Evolutionary conservation across 2,113 vertebrate genomes (phyloP).

Genomic region (Seriola rivoliana): DNA sequence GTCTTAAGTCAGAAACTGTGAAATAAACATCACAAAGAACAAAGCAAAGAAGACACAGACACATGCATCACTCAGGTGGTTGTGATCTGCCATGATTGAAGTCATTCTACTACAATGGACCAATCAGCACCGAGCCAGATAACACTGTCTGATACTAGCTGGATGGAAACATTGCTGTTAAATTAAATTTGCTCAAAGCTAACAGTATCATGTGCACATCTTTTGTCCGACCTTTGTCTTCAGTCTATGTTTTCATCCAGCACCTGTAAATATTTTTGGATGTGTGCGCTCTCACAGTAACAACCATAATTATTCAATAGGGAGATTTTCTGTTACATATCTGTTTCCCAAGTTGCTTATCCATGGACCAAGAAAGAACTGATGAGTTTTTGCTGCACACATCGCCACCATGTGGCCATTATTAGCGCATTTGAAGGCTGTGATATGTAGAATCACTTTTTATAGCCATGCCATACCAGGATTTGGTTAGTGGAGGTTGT

Average conservation of each 20-base stretch:
- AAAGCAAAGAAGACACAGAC: neutral
- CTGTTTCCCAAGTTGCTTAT: neutral
- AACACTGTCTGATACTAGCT: neutral
- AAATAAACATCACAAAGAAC: neutral
- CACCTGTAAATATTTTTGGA: neutral
- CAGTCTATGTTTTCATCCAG: neutral
- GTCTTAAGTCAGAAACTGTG: neutral
- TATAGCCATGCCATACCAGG: too few species aligned
- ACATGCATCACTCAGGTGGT: neutral
- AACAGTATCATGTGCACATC: neutral
- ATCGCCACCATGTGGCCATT: slow-evolving; percentile 1
- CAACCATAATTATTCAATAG: neutral
- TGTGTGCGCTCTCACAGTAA: neutral
- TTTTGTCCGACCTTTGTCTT: neutral
- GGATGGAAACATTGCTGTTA: neutral
- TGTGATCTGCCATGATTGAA: neutral
- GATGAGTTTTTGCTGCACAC: neutral
- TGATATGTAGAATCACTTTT: neutral
- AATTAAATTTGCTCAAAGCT: neutral
- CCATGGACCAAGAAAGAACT: neutral
- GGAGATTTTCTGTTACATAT: neutral
- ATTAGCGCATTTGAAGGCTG: neutral
- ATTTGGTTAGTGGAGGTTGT: too few species aligned
- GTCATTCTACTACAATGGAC: neutral
- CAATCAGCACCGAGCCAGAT: neutral